These are phyloP conservation scores for Hyles vespertilio DNA, from an alignment of 1,140 invertebrate species.

Conservation along the genomic window DNA sequence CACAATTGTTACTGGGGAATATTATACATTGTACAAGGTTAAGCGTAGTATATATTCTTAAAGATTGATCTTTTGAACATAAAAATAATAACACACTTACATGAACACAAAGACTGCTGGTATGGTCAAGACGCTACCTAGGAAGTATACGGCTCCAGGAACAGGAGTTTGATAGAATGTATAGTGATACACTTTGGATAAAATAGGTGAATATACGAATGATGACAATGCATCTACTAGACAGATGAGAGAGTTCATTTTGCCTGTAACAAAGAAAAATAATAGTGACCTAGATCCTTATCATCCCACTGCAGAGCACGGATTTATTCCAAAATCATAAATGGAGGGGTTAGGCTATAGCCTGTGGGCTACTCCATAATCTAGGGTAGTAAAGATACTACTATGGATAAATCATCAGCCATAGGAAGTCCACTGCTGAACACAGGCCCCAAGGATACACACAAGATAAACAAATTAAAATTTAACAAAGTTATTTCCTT, in stretches of 20 bases:
- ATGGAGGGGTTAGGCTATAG: too few species aligned
- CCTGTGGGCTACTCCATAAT: neutral
- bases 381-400: neutral
- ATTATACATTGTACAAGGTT: too few species aligned
- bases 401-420: neutral
- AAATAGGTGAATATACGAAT: conserved; percentile 70
- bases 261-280: conserved; percentile 59
- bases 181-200: conserved; percentile 64
- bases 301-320: too few species aligned
- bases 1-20: too few species aligned
- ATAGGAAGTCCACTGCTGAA: too few species aligned
- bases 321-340: too few species aligned
- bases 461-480: neutral
- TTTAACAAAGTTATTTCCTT: too few species aligned
- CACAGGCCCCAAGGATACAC: neutral
- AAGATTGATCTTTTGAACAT: too few species aligned
- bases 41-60: too few species aligned
- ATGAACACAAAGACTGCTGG: conserved; percentile 63
- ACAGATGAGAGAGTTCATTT: conserved; percentile 76
- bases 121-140: conserved; percentile 64
- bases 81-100: conserved; percentile 40
- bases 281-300: neutral
- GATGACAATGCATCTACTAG: conserved; percentile 73
- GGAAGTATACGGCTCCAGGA: conserved; percentile 67
- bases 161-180: conserved; percentile 49